Base-by-base conservation (phyloP, 1,140 invertebrate genomes). In the Drosophila busckii region DNA sequence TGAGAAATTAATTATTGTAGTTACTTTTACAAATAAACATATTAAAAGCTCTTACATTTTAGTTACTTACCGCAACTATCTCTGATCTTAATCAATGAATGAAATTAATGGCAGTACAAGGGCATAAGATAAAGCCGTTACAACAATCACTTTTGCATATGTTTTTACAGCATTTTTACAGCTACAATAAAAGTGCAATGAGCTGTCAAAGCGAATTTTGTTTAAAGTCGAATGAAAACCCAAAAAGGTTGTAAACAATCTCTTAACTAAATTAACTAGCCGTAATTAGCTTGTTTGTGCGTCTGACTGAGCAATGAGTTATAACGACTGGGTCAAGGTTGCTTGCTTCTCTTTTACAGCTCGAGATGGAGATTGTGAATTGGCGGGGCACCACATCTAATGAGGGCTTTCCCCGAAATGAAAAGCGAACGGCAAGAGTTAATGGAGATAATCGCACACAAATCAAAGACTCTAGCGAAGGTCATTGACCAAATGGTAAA, bases 321-420 rank as follows among this genome's bases (percentile, higher is more conserved):
- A 61, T 42, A 63, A 52, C 52, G 46, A 63, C 31, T 59, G 32
- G 54, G 60, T 52, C 60, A 63, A 56, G 60, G 60, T 44, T 56
- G 40, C 17, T 26, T 20, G 26, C 22, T 35, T 20, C 48, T 55
- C 38, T 29, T 34, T 56, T 31, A 28, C 26, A 52, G 25, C n/a
- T n/a, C n/a, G n/a, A n/a, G n/a, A n/a, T n/a, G n/a, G n/a, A n/a
- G n/a, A n/a, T n/a, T n/a, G n/a, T n/a, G n/a, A n/a, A n/a, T n/a
- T n/a, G n/a, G n/a, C n/a, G n/a, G n/a, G n/a, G n/a, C n/a, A n/a
- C n/a, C n/a, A 41, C 22, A 4, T 44, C 8, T 16, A 17, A 38
- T 7, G 28, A 2, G 6, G 20, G 25, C 20, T 46, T 34, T 46
- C 28, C 12, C 22, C 20, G 3, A 34, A 50, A 29, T 31, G 19